Evolutionary conservation across 2,797 vertebrate genomes (phyloP).

Genomic region (Anniella stebbinsi): DNA sequence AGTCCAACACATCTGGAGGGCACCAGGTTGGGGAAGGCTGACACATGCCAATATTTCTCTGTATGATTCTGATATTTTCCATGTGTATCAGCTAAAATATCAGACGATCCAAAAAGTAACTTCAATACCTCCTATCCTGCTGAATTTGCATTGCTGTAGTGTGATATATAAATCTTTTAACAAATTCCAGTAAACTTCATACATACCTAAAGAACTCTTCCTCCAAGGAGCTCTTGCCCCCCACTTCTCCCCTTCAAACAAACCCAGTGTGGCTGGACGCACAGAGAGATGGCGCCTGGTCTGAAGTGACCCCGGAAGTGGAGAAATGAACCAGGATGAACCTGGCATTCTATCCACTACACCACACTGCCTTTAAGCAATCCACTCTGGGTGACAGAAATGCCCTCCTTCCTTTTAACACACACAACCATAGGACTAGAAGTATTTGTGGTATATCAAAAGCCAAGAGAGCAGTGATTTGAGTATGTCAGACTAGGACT

Average conservation of each 20-base stretch:
- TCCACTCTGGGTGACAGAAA: not conserved
- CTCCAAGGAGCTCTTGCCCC: not conserved
- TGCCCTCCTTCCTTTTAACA: not conserved
- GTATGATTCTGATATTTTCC: not conserved
- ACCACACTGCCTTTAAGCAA: not conserved
- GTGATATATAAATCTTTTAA: not conserved
- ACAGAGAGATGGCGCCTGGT: not conserved
- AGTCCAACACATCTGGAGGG: too few relatives aligned
- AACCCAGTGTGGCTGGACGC: not conserved
- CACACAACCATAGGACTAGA: too few relatives aligned
- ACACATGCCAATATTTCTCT: not conserved
- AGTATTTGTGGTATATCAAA: not conserved
- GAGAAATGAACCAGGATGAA: too few relatives aligned
- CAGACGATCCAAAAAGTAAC: not conserved
- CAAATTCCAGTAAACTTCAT: not conserved
- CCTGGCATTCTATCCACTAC: not conserved
- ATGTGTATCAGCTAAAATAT: not conserved
- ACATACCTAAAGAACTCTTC: not conserved
- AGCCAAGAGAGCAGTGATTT: not conserved
- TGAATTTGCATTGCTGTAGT: not conserved
- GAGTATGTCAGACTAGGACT: not conserved
- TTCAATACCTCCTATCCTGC: not conserved
- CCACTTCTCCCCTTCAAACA: not conserved
- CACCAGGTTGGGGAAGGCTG: too few relatives aligned
- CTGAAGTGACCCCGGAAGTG: not conserved